Base-by-base conservation (phyloP, 2,888 invertebrate species). In the Hartigia nigra region DNA sequence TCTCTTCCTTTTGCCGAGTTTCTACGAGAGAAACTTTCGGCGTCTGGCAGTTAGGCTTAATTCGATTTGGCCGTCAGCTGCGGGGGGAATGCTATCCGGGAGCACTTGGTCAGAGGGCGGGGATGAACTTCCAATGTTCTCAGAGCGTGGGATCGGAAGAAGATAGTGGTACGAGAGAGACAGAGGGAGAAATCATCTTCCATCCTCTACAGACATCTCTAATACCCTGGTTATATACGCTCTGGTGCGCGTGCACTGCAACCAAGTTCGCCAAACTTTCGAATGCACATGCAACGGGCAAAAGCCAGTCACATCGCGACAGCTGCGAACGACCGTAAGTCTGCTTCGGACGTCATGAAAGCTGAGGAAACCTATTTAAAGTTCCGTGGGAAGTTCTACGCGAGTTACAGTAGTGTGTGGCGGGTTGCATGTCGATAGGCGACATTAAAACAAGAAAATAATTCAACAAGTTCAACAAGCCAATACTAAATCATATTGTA, bases 71-170 rank as follows among this genome's bases (percentile, higher is more conserved):
- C 5, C 55, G 55, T 55, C 55, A 55, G 55, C 55, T 55, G 55
- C 9, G 23, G 72, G 72, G 32, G 69, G 76, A 79, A 76, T 79
- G 76, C 74, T 74, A 79, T 76, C 78, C 78, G 76, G 78, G 76
- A 79, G 78, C 76, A 79, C 39, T 78, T 80, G 81, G 83, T 84
- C 84, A 80, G 81, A 81, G 83, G 85, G 84, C 87, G 83, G 84
- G 83, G 84, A 86, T 84, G 87, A 87, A 87, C 87, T 83, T 85
- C 83, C 83, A 84, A 86, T 83, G 86, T 83, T 83, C 84, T 77
- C 78, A 81, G 87, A 87, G 87, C 87, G 87, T 87, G 87, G 87
- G 87, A 87, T 84, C 84, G 80, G 9, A 34, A 79, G 81, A 79
- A 3, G 72, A 4, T 12, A 72, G 55, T 23, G 3, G 34, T 34